These are phyloP conservation scores for Prolemur simus DNA, from an alignment of 2,113 vertebrate species.

Conservation along the genomic window DNA sequence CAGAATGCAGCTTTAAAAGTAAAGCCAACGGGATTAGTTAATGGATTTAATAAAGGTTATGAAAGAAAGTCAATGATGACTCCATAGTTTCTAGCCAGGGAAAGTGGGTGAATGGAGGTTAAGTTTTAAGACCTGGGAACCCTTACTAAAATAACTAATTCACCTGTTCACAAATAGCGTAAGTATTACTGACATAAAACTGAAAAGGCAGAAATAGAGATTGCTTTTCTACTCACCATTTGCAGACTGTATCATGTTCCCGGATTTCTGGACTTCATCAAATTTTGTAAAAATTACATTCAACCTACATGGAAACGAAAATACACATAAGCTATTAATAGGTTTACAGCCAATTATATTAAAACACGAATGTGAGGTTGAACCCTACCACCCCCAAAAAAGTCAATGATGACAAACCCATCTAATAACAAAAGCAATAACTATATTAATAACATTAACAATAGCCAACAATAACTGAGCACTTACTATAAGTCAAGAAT, in stretches of 20 bases:
- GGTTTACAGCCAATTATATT: background rate
- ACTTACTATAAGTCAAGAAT: background rate
- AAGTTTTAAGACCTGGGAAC: background rate
- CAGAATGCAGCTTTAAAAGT: background rate
- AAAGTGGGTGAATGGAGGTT: background rate
- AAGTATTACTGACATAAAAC: background rate
- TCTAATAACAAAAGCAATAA: background rate
- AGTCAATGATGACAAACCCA: background rate
- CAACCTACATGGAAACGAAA: constrained; percentile 87
- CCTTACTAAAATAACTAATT: background rate
- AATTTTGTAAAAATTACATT: constrained; percentile 99
- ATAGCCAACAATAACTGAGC: background rate
- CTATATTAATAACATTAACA: background rate
- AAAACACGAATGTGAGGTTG: background rate
- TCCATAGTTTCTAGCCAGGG: background rate
- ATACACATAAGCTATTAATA: background rate
- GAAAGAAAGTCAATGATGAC: background rate
- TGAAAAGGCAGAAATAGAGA: background rate
- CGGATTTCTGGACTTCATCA: constrained; percentile 98
- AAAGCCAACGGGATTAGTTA: background rate
- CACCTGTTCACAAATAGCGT: constrained; percentile 7
- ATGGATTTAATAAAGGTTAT: background rate
- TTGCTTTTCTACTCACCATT: constrained; percentile 87
- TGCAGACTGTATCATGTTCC: constrained; percentile 95
- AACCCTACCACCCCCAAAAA: background rate